Evolutionary conservation across 1,140 invertebrate genomes (phyloP), one percentile per base, ranked within the genome.

Genomic region (Leptoteleia sp.): DNA sequence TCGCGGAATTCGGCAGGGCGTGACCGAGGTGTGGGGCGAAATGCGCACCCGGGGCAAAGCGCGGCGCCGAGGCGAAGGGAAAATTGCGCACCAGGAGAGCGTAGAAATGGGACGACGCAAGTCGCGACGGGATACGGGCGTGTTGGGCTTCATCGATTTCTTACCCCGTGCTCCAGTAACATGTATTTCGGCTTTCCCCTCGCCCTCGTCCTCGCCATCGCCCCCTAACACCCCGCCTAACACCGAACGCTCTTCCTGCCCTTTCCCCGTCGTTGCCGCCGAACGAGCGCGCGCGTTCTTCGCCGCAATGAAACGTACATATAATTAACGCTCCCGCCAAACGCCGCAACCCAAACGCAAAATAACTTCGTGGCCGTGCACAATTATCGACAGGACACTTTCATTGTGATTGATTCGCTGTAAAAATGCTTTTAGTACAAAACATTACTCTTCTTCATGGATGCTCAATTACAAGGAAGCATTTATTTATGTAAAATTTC

Each of bases 91-190:
- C 47, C 22, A 64, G 61, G 67, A 68, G 55, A 57, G 73, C 27
- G 31, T n/a, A n/a, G n/a, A 59, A 73, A 75, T 71, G 70, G 73
- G 70, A 67, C 73, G 70, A 70, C 57, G 70, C 70, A 50, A 78
- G 75, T 57, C 67, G 54, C 64, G 7, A 75, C 54, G 72, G 65
- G 62, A 62, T 67, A 78, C 59, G 72, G 80, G 65, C 71, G 76
- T 79, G 81, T 80, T 84, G 85, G 77, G 87, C 88, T 87, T 88
- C 81, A 89, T 89, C 87, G 87, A 88, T 89, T 86, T 87, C 86
- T 88, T 86, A 85, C 82, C 80, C 85, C 79, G 84, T 88, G 83
- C 82, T 84, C 84, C 81, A 88, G 85, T 88, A 88, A 88, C 87
- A 71, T 75, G 73, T 76, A 79, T 79, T 75, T 71, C 27, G 54